phyloP scores from a whole-genome alignment of 1,140 invertebrate genomes.

The Plectrocnemia conspersa region DNA sequence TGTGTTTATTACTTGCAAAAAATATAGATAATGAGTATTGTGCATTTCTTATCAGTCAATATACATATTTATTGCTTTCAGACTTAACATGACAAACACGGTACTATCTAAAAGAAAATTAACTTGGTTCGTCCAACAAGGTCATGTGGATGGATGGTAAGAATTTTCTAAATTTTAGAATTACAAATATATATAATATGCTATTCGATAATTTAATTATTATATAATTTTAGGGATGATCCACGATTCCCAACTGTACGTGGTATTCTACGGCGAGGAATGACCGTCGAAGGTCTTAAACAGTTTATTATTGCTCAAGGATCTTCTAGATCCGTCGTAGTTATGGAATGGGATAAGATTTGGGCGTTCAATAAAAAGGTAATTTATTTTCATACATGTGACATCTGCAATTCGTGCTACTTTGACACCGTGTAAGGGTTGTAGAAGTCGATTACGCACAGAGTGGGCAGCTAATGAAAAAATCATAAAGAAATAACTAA shows the following conservation, averaged over 20 bases:
- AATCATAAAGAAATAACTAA: too few relatives aligned
- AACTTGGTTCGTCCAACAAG: conserved; percentile 94
- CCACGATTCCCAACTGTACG: conserved; percentile 97
- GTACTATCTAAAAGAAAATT: conserved; percentile 96
- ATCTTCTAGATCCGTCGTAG: conserved; percentile 92
- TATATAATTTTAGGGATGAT: conserved; percentile 73
- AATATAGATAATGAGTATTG: neutral
- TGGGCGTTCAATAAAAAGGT: conserved; percentile 99
- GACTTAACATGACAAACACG: conserved; percentile 96
- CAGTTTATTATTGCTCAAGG: conserved; percentile 99
- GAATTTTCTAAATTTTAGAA: conserved; percentile 34
- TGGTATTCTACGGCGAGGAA: conserved; percentile 89
- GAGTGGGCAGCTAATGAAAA: too few relatives aligned
- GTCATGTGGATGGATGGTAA: conserved; percentile 93
- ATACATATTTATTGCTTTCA: conserved; percentile 39
- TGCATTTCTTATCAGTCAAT: neutral
- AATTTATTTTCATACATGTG: too few relatives aligned
- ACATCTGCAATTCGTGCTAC: too few relatives aligned
- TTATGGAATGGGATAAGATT: conserved; percentile 99
- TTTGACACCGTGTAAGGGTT: too few relatives aligned
- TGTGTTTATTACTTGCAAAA: conserved; percentile 28
- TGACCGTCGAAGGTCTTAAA: conserved; percentile 95
- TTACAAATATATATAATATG: conserved; percentile 3
- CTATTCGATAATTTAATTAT: neutral
- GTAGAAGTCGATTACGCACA: too few relatives aligned